Base-by-base conservation (phyloP, 2,113 vertebrate genomes). In the Xenopus laevis region DNA sequence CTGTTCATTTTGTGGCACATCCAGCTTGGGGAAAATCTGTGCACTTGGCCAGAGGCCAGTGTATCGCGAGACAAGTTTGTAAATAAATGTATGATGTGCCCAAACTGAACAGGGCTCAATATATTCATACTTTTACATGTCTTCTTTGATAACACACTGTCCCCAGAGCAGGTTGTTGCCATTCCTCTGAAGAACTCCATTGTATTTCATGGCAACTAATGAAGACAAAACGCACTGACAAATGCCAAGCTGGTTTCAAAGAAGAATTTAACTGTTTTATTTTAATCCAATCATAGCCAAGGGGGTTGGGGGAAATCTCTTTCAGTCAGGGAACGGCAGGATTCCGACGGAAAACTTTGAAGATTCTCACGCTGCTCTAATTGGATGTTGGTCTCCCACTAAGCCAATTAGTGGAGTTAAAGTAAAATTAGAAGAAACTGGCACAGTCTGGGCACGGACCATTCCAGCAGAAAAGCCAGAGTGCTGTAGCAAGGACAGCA, bases 191-290 rank as follows among this genome's bases (percentile, higher is more conserved):
- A 75, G 68, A 52, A 17, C 10, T 59, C 72, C 57, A 53, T 61
- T 45, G 20, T 75, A 69, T 68, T 61, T 75, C 66, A 63, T 63
- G n/a, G 18, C 40, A 40, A 52, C 57, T 68, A 68, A 69, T 69
- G 58, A 30, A 69, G 45, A 69, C 65, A 75, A 69, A 63, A 75
- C 10, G 62, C 18, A 23, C 47, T 58, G 63, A 67, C 53, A 60
- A 67, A 10, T 21, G 57, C 17, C 55, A 52, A 68, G 72, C 65
- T 45, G 55, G 55, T 61, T 73, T 67, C 53, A 74, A 68, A 75
- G 73, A 66, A 53, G 12, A 63, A 55, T 69, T 65, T 33, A 59
- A 17, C 18, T 68, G 55, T 60, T 68, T 75, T 30, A 68, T 68
- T 59, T 65, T 74, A 74, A 68, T 75, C 46, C 46, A 68, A 75